A percentile compares a stretch with the other conserved stretches of the same genome.
phyloP scores from a whole-genome alignment of 92 coral and sea anemone species.

The Galaxea fascicularis region DNA sequence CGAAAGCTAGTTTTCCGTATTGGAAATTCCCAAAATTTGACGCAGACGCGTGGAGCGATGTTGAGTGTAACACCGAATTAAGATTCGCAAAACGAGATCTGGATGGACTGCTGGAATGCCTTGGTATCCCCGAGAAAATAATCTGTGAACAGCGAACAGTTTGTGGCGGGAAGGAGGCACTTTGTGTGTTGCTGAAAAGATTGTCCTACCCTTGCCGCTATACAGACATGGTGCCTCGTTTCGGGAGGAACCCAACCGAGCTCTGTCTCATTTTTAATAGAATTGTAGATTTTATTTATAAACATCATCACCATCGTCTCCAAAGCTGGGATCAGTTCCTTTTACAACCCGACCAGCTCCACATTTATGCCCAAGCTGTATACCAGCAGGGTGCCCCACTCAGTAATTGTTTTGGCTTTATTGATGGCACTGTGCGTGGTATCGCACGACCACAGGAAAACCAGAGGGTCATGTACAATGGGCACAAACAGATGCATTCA shows the following conservation, averaged over 20 bases:
- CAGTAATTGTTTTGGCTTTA: slow-evolving; percentile 12
- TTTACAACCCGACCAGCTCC: slow-evolving; percentile 3
- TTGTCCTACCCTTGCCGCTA: slow-evolving; percentile 37
- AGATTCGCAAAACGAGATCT: slow-evolving; percentile 45
- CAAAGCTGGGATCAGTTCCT: slow-evolving; percentile 39
- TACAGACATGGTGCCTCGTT: slow-evolving; percentile 46
- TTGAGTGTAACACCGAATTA: slow-evolving; percentile 36
- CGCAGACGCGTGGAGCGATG: slow-evolving; percentile 39
- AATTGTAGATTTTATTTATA: slow-evolving; percentile 7
- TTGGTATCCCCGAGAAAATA: slow-evolving; percentile 32
- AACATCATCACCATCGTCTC: slow-evolving; percentile 37
- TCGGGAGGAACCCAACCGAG: slow-evolving; percentile 56
- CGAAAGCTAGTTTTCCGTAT: slow-evolving; percentile 32
- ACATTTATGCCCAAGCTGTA: slow-evolving; percentile 3
- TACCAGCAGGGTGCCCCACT: slow-evolving; percentile 6
- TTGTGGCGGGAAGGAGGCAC: slow-evolving; percentile 36
- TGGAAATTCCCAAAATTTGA: slow-evolving; percentile 50
- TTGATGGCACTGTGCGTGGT: slow-evolving; percentile 6
- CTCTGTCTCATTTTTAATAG: slow-evolving; percentile 47
- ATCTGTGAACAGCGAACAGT: slow-evolving; percentile 41
- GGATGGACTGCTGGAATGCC: background rate
- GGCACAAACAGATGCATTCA: too few species aligned
- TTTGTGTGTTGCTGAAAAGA: slow-evolving; percentile 41
- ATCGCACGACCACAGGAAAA: background rate
- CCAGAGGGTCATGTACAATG: slow-evolving; percentile 14